These are phyloP conservation scores for Origma solitaria DNA, from an alignment of 2,113 vertebrate species.

Conservation along the genomic window DNA sequence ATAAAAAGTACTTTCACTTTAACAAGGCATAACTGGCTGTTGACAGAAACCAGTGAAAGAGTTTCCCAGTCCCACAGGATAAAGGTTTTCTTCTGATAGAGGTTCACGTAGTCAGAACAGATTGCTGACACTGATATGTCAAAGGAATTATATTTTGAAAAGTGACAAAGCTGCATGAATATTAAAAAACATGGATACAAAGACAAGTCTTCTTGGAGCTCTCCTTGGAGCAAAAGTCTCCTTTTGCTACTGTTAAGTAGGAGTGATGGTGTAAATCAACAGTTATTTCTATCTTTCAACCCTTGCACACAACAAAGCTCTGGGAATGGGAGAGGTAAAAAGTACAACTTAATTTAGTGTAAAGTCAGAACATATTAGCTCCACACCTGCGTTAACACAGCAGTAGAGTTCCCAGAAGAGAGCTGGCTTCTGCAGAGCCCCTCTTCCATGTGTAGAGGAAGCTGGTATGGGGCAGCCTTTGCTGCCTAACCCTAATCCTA, in stretches of 20 bases:
- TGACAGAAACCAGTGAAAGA: constrained; percentile 55
- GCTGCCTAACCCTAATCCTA: no score
- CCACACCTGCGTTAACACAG: background rate
- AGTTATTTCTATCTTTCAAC: background rate
- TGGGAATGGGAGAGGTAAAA: background rate
- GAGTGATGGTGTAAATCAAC: background rate
- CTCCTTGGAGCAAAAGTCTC: background rate
- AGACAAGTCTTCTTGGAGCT: background rate
- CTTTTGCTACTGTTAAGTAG: background rate
- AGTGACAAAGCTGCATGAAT: background rate
- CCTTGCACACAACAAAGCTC: background rate
- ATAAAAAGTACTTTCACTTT: constrained; percentile 80
- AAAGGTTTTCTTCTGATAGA: constrained; percentile 56
- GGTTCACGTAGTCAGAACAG: constrained; percentile 44
- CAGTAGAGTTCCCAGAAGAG: background rate
- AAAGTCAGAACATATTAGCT: background rate
- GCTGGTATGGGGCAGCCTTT: background rate
- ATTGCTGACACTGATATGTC: constrained; percentile 6
- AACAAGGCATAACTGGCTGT: constrained; percentile 55
- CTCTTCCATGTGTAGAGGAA: background rate
- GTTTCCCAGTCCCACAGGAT: constrained; percentile 45
- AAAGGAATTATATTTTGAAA: background rate
- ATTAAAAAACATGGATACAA: background rate
- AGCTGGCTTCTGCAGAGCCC: background rate
- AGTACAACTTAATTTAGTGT: background rate